These are phyloP conservation scores for Colletes collaris DNA, from an alignment of 2,888 invertebrate genomes.

Conservation along the genomic window DNA sequence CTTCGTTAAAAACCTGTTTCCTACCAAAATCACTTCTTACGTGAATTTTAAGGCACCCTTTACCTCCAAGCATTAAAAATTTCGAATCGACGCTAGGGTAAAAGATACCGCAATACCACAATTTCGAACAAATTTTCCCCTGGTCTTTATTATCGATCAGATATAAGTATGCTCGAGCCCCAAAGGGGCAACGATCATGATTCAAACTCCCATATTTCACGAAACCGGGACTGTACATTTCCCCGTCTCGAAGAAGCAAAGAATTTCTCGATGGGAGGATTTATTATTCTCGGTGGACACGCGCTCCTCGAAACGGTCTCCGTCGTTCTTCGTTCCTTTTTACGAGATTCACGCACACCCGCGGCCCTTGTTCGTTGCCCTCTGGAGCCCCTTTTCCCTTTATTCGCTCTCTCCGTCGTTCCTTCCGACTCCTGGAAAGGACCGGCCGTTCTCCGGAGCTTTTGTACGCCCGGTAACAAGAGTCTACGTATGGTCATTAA, in stretches of 20 bases:
- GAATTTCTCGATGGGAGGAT: slow-evolving; percentile 27
- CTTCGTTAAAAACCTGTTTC: no score
- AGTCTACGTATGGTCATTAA: slow-evolving; percentile 24
- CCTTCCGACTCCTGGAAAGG: not conserved
- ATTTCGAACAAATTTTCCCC: no score
- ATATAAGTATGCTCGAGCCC: no score
- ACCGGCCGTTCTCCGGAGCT: slow-evolving; percentile 1
- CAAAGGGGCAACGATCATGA: no score
- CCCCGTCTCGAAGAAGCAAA: not conserved
- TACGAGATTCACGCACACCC: slow-evolving; percentile 18
- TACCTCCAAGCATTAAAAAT: no score
- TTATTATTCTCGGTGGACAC: slow-evolving; percentile 49
- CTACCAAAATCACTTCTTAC: no score
- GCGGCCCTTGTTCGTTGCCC: slow-evolving; percentile 31
- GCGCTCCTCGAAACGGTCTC: slow-evolving; percentile 25
- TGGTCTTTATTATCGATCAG: no score
- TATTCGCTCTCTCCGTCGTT: not conserved
- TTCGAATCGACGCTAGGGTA: no score
- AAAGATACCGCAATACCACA: no score
- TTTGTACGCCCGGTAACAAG: slow-evolving; percentile 19
- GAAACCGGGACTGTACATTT: not conserved
- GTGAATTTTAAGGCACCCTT: no score
- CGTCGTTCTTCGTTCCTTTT: slow-evolving; percentile 31
- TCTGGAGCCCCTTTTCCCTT: slow-evolving; percentile 33
- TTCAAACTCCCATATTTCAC: not conserved